Conservation (phyloP, 2,888 invertebrate species). For the Pyrgus malvae region DNA sequence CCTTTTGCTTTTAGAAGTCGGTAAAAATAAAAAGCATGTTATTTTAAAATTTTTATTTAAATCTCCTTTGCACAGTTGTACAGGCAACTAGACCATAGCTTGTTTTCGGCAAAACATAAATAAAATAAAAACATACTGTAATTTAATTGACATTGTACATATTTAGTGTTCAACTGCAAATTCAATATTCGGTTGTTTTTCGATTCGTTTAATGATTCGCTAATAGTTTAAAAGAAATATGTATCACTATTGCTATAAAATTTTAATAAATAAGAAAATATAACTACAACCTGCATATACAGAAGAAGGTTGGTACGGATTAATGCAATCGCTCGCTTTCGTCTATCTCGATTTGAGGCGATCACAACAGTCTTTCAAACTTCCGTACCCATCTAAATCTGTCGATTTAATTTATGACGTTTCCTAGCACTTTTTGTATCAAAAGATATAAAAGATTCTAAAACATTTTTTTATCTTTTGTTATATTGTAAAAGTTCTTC, state of each 20-base stretch:
- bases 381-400: conserved; percentile 76
- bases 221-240: conserved; percentile 53
- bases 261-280: conserved; percentile 79
- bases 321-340: conserved; percentile 63
- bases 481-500: conserved; percentile 70
- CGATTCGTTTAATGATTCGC: conserved; percentile 48
- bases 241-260: conserved; percentile 70
- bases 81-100: conserved; percentile 64
- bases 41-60: conserved; percentile 76
- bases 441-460: conserved; percentile 79
- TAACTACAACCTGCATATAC: conserved; percentile 74
- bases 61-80: conserved; percentile 72
- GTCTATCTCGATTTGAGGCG: conserved; percentile 47
- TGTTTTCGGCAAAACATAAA: conserved; percentile 57
- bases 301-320: conserved; percentile 76
- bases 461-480: conserved; percentile 58
- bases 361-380: conserved; percentile 62
- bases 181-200: conserved; percentile 31
- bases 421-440: conserved; percentile 79
- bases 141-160: conserved; percentile 43
- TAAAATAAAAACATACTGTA: conserved; percentile 55
- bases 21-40: conserved; percentile 36
- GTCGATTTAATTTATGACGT: conserved; percentile 48
- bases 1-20: no score
- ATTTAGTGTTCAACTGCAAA: conserved; percentile 33